phyloP scores from a whole-genome alignment of 2,888 invertebrate species.

The Lamellibrachia satsuma region DNA sequence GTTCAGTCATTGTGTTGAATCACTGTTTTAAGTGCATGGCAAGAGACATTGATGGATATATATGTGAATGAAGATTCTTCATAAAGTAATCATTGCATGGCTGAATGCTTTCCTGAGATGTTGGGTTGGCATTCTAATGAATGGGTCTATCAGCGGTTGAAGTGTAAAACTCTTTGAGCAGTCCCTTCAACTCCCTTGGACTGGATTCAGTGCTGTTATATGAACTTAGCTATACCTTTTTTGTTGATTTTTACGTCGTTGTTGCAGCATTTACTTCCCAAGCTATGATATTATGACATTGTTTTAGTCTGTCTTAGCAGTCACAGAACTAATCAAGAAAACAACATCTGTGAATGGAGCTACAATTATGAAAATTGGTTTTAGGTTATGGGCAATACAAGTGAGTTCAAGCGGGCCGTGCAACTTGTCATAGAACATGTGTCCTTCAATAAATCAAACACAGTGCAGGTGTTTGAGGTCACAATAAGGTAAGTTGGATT shows the following conservation, averaged over 20 bases:
- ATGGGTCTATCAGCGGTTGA: too few species aligned
- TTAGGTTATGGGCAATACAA: conserved; percentile 70
- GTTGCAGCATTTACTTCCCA: background rate
- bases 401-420: conserved; percentile 72
- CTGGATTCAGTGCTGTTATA: too few species aligned
- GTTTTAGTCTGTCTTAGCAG: background rate
- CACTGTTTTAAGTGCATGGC: too few species aligned
- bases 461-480: conserved; percentile 75
- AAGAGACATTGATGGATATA: too few species aligned
- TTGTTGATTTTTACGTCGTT: background rate
- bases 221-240: background rate
- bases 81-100: too few species aligned
- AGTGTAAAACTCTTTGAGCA: too few species aligned
- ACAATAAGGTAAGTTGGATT: conserved; percentile 70
- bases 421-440: conserved; percentile 70
- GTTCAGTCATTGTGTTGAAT: too few species aligned
- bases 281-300: background rate
- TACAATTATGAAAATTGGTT: background rate
- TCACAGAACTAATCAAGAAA: background rate
- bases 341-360: background rate
- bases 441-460: conserved; percentile 71
- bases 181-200: too few species aligned
- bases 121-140: too few species aligned
- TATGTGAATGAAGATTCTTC: too few species aligned
- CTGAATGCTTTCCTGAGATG: too few species aligned